Evolutionary conservation across 2,888 invertebrate species (phyloP), one percentile per base, ranked within the genome.

Genomic region (Mamestra brassicae): DNA sequence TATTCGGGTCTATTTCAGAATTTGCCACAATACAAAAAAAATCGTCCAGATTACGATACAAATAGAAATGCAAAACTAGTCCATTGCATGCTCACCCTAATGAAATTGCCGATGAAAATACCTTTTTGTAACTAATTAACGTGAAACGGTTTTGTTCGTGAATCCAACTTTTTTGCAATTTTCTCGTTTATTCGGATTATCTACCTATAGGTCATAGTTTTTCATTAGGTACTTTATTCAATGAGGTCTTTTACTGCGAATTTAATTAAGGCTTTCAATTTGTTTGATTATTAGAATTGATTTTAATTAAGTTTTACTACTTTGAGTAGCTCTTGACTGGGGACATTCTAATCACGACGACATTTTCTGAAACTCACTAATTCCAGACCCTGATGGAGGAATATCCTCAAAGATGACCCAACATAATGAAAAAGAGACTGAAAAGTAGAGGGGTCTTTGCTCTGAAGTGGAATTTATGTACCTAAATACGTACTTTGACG

Each of bases 71-170:
- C 11, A 47, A 13, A 50, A 72, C 3, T 7, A 13, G 10, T 72
- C 47, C 36, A 85, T 47, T 81, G 62, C 10, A 54, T 78, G 2
- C 63, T 60, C 80, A 74, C 81, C 88, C 80, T 89, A 87, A 88
- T 38, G 57, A 57, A 71, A 61, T 61, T 88, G 87, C 87, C 88
- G 87, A 90, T 89, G 90, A 88, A 87, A 89, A 89, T 88, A 88
- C 87, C 88, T 90, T 87, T 87, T 84, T 80, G 81, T 83, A 76
- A 89, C 88, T 90, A 92, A 92, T 92, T 90, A 92, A 89, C 86
- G 86, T 67, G 81, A 68, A 85, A 80, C 87, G 81, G 86, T 88
- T 87, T 87, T 76, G 74, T 76, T 75, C 78, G 68, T 71, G 78
- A 67, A 54, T 68, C 81, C 60, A 67, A 78, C 17, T 74, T 81